phyloP scores from a whole-genome alignment of 2,113 vertebrate genomes.

The Burhinus oedicnemus region DNA sequence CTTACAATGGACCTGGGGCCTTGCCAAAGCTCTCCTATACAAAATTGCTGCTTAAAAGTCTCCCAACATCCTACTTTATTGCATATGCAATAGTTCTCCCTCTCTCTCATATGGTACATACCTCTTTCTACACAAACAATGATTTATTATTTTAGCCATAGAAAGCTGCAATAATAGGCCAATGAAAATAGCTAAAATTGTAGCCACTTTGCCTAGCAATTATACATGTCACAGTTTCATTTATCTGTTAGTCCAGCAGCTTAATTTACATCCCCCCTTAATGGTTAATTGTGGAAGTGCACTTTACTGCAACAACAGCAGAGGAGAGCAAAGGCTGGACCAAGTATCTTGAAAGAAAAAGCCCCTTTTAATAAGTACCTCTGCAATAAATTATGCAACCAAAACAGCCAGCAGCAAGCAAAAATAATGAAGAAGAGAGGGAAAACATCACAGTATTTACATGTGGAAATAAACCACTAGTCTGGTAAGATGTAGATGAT shows the following conservation, averaged over 20 bases:
- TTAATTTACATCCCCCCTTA: slow-evolving; percentile 69
- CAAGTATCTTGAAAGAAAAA: slow-evolving; percentile 28
- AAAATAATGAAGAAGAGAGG: background rate
- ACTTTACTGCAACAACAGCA: slow-evolving; percentile 28
- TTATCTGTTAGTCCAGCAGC: slow-evolving; percentile 53
- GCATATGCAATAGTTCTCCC: background rate
- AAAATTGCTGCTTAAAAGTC: background rate
- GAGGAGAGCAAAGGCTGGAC: background rate
- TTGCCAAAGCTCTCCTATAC: background rate
- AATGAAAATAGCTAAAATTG: slow-evolving; percentile 63
- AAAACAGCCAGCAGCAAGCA: slow-evolving; percentile 23
- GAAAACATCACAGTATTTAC: background rate
- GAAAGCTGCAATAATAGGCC: slow-evolving; percentile 56
- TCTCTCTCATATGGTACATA: background rate
- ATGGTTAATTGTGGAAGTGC: slow-evolving; percentile 58
- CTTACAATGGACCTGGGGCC: background rate
- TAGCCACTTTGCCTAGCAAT: slow-evolving; percentile 69
- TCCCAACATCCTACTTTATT: background rate
- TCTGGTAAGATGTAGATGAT: background rate
- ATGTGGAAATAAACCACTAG: slow-evolving; percentile 7
- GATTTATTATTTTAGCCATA: slow-evolving; percentile 67
- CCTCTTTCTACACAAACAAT: slow-evolving; percentile 35
- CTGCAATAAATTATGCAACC: slow-evolving; percentile 52
- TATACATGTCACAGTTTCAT: slow-evolving; percentile 70
- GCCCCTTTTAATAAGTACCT: slow-evolving; percentile 35